Evolutionary conservation across 2,888 invertebrate genomes (phyloP).

Genomic region (Microctonus brassicae): DNA sequence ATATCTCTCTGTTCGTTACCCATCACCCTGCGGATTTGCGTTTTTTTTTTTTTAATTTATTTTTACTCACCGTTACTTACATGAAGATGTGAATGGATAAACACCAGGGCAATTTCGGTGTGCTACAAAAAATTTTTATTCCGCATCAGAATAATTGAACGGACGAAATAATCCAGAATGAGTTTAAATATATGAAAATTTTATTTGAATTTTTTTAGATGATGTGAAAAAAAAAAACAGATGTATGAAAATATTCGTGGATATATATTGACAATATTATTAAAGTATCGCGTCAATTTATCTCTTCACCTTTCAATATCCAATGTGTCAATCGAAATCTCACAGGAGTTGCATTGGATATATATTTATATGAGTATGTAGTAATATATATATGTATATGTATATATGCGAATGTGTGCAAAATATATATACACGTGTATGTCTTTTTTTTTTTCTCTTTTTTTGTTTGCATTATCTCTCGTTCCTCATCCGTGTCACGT

Average conservation of each 20-base stretch:
- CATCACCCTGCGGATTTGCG: not conserved
- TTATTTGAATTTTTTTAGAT: too few species aligned
- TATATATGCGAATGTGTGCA: not conserved
- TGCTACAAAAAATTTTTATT: not conserved
- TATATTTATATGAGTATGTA: too few species aligned
- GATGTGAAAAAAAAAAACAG: not conserved
- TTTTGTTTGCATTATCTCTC: not conserved
- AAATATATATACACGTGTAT: not conserved
- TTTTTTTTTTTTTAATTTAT: not conserved
- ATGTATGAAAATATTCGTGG: not conserved
- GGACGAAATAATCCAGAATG: too few species aligned
- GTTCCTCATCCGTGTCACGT: slow-evolving; percentile 46
- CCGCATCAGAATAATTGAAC: too few species aligned
- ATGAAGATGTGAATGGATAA: not conserved
- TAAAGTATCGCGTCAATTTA: not conserved
- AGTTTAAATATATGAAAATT: too few species aligned
- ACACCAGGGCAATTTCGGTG: not conserved
- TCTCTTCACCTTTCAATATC: slow-evolving; percentile 6
- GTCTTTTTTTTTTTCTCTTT: not conserved
- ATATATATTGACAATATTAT: not conserved
- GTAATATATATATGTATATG: too few species aligned
- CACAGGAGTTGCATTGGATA: not conserved
- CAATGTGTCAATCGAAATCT: not conserved
- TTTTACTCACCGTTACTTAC: not conserved
- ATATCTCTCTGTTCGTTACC: not conserved